Base-by-base conservation (phyloP, 2,113 vertebrate genomes). In the Erythrocercus mccallii region DNA sequence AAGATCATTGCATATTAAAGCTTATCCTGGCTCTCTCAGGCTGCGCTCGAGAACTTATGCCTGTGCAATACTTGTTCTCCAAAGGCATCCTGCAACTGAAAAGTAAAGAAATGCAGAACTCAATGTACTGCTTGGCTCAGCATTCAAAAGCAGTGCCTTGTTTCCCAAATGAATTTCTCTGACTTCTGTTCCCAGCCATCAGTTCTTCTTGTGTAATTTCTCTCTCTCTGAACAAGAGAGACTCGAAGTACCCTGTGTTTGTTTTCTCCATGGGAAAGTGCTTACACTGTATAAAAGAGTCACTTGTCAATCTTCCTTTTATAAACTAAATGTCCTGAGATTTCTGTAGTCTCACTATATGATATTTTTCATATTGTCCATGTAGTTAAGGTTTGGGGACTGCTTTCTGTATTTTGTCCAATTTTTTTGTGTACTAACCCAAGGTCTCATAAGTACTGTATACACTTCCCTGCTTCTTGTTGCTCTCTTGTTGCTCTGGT, bases 151-250 rank as follows among this genome's bases (percentile, higher is more conserved):
- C 47, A 88, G 44, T 40, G 51, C 51, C 76, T 77, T 78, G 62
- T 86, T 86, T 94, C 91, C 64, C 88, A 92, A 51, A 86, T 66
- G 47, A 88, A 57, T 93, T 90, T 73, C 25, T 77, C 66, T 80
- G 82, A 38, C 74, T 94, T 92, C 71, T 31, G 71, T 93, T 86
- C 69, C 88, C 60, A 92, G 68, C 58, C 68, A 61, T 40, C 60
- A 61, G 60, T 61, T 61, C 25, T 38, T 40, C 56, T 57, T 57
- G 60, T 61, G 37, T 61, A 61, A 28, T 40, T 61, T 61, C 37
- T 61, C 58, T 19, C 21, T n/a, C 33, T 35, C 33, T 89, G 71
- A 65, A 73, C 65, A 45, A 65, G 70, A 84, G 42, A 81, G 69
- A n/a, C 73, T 69, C 19, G n/a, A 58, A 94, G 47, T 90, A 80